Percentiles rank a stretch among this genome's conserved stretches.
Conservation (phyloP, 2,797 vertebrate genomes). For the Manis pentadactyla region DNA sequence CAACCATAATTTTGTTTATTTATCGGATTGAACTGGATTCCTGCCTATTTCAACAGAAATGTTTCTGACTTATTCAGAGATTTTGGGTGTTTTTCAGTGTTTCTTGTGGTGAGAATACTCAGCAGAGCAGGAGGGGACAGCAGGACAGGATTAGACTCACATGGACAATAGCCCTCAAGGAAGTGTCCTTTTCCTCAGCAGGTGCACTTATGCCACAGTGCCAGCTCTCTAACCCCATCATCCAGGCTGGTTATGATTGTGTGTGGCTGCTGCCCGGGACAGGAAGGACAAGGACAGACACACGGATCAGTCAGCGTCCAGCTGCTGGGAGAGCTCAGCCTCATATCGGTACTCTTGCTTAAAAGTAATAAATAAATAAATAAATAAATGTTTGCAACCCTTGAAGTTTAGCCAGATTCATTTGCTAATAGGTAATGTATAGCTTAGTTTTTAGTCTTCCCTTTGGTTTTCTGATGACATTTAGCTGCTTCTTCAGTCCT, state of each 20-base stretch:
- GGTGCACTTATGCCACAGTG: fast-evolving
- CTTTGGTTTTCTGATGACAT: not conserved
- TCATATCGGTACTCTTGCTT: not conserved
- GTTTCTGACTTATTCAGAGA: not conserved
- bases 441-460: not conserved
- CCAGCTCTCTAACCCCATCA: not conserved
- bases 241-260: not conserved
- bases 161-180: fast-evolving
- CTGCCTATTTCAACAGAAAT: not conserved
- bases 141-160: not conserved
- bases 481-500: not conserved
- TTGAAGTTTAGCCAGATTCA: not conserved
- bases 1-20: not conserved
- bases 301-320: too few relatives aligned
- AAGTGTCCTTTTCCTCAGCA: not conserved
- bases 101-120: not conserved
- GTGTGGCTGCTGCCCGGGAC: not conserved
- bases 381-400: not conserved
- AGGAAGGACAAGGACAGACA: not conserved
- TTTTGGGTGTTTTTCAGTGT: not conserved
- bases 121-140: too few relatives aligned
- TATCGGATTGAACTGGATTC: not conserved
- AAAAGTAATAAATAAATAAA: not conserved
- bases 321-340: not conserved
- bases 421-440: not conserved